Evolutionary conservation across 2,113 vertebrate species (phyloP).

Genomic region (Chlamydotis undulata): DNA sequence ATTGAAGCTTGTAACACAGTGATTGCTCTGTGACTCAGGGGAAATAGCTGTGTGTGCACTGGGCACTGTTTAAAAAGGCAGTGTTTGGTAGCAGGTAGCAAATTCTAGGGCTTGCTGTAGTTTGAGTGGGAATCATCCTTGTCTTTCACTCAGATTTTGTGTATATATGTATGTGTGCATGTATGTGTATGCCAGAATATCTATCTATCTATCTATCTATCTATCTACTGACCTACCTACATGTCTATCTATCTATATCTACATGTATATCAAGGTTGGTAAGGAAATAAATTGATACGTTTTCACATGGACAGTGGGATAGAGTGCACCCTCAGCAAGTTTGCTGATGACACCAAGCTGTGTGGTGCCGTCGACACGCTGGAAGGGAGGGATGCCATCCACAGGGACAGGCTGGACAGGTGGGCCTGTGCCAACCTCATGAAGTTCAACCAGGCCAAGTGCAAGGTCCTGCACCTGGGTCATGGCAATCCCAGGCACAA

Average conservation of each 20-base stretch:
- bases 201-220: too few relatives aligned
- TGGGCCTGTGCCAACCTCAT: too few relatives aligned
- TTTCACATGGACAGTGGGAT: neutral
- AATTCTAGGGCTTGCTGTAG: neutral
- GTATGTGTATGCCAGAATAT: neutral
- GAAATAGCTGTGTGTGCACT: neutral
- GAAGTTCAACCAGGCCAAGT: too few relatives aligned
- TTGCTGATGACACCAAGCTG: too few relatives aligned
- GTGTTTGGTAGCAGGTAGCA: neutral
- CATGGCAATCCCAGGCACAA: too few relatives aligned
- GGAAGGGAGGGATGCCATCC: too few relatives aligned
- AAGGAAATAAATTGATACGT: neutral
- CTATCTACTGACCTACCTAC: too few relatives aligned
- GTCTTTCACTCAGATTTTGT: neutral
- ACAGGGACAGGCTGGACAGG: too few relatives aligned
- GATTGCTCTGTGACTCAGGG: neutral
- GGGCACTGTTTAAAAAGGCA: neutral
- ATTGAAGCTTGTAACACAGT: neutral
- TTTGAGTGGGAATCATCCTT: neutral
- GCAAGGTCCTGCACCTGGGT: too few relatives aligned
- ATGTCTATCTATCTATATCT: too few relatives aligned
- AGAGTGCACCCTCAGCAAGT: too few relatives aligned
- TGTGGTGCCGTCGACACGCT: too few relatives aligned
- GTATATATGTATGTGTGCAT: fast-evolving
- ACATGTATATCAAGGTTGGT: neutral